phyloP scores from a whole-genome alignment of 64 coral and sea anemone genomes.

The Cladopsammia gracilis region DNA sequence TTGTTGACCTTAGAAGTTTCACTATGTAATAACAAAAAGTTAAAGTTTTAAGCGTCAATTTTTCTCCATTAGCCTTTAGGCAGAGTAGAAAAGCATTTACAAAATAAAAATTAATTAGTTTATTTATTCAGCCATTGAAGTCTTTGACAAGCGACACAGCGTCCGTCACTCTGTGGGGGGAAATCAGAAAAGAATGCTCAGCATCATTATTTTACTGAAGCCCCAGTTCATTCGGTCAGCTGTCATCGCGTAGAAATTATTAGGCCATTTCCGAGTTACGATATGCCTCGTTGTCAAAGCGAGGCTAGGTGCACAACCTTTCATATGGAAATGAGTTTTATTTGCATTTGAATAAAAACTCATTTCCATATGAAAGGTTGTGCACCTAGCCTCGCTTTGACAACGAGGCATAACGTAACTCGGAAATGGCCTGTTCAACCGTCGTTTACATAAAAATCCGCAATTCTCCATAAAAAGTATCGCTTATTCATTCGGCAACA shows the following conservation, averaged over 20 bases:
- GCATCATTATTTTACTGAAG: neutral
- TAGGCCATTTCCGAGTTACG: too few relatives aligned
- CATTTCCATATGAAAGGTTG: too few relatives aligned
- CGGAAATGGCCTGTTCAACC: too few relatives aligned
- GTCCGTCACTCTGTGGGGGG: slow-evolving; percentile 21
- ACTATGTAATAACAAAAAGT: neutral
- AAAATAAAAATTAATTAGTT: slow-evolving; percentile 29
- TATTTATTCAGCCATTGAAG: slow-evolving; percentile 33
- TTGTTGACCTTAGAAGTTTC: neutral
- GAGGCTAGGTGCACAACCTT: too few relatives aligned
- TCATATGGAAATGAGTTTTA: too few relatives aligned
- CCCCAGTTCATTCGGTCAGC: neutral
- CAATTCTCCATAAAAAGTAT: too few relatives aligned
- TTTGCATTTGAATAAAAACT: too few relatives aligned
- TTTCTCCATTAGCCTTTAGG: slow-evolving; percentile 18
- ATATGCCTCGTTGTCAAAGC: too few relatives aligned
- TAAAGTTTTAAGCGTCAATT: neutral
- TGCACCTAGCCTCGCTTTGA: too few relatives aligned
- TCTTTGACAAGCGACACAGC: neutral
- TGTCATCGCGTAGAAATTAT: neutral
- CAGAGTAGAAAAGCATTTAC: slow-evolving; percentile 42
- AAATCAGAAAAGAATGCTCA: slow-evolving; percentile 20
- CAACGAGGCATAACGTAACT: too few relatives aligned
- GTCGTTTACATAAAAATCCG: too few relatives aligned
- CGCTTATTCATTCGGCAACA: too few relatives aligned